Base-by-base conservation (phyloP, 2,797 vertebrate genomes). In the Discoglossus pictus region DNA sequence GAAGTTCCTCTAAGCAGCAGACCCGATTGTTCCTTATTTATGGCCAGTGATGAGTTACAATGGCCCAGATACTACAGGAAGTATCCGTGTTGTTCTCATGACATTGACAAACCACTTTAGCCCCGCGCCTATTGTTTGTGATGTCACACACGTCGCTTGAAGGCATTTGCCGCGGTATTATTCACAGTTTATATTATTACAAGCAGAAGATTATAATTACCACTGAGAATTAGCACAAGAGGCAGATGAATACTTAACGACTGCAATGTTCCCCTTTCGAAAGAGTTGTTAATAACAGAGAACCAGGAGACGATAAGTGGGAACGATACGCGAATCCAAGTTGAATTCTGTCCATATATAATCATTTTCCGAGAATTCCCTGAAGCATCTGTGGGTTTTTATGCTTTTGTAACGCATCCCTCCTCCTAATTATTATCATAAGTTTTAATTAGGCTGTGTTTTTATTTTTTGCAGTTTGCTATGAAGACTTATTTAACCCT, bases 191-290 rank as follows among this genome's bases (percentile, higher is more conserved):
- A 67, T 59, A 59, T 67, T 60, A 67, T 59, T 60, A 51, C 54
- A 59, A 34, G n/a, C 65, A 23, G 36, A 51, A 55, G 65, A 67
- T 67, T 40, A 59, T 67, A 67, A 67, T 67, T 67, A 42, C 54
- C n/a, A 15, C 13, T 35, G 65, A 60, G 54, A 51, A 58, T 58
- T 42, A 58, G 15, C 27, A 39, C 15, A 17, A 4, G 40, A 48
- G 42, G 42, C 52, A 6, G 15, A 38, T 17, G 63, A 67, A 67
- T 59, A 58, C 35, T 50, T 58, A 67, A 59, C 21, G 11, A n/a
- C 18, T 17, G 31, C 54, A 20, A 31, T 31, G 3, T 34, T 44
- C 40, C n/a, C 38, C 16, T 35, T 31, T 46, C 13, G 20, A 44
- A 46, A 34, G 56, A 59, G 15, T 31, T 15, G 27, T 47, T 61